phyloP scores from a whole-genome alignment of 2,797 vertebrate species.

The Xiphophorus birchmanni region DNA sequence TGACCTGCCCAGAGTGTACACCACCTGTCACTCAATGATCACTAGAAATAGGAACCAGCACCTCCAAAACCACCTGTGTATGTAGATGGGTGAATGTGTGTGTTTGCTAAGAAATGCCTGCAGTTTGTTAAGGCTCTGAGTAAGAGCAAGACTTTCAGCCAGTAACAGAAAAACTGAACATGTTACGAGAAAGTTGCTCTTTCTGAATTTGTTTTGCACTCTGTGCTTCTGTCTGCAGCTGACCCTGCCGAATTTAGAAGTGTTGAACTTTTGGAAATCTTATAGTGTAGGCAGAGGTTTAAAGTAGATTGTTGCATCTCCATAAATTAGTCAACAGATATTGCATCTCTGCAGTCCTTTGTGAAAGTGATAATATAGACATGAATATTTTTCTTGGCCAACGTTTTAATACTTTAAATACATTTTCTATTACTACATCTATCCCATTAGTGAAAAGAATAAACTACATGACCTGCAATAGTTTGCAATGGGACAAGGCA shows the following conservation, averaged over 20 bases:
- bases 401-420: background rate
- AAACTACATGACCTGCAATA: slow-evolving; percentile 6
- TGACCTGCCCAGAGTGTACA: background rate
- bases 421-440: slow-evolving; percentile 37
- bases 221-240: background rate
- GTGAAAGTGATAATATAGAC: background rate
- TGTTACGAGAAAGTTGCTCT: background rate
- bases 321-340: background rate
- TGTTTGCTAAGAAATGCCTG: background rate
- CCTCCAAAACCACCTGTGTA: background rate
- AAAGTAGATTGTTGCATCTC: background rate
- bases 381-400: background rate
- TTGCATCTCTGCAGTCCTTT: background rate
- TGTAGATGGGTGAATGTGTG: background rate
- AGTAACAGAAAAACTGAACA: background rate
- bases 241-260: background rate
- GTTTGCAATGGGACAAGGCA: slow-evolving; percentile 16
- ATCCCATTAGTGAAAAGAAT: slow-evolving; percentile 40
- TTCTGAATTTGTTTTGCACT: background rate
- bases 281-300: background rate
- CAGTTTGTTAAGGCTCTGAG: background rate
- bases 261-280: background rate
- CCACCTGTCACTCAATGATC: background rate
- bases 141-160: background rate
- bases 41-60: background rate